Base-by-base conservation (phyloP, 2,113 vertebrate species). In the Esox niger region DNA sequence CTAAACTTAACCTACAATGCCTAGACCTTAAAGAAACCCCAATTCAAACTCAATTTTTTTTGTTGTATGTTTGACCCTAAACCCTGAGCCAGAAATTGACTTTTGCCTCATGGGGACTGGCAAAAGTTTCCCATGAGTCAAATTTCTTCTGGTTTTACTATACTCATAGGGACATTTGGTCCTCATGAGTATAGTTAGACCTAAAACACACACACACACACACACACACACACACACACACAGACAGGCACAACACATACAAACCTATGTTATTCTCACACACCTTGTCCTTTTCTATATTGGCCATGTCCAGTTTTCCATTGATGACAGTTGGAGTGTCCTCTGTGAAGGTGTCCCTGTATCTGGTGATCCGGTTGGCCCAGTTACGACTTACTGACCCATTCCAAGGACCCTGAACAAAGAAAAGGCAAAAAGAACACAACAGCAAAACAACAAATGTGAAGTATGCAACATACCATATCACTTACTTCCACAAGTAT, bases 301-400 rank as follows among this genome's bases (percentile, higher is more conserved):
- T 88, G 73, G 92, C 77, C 23, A 90, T 91, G 69, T 93, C 93
- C 61, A 92, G 78, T 59, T 91, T 88, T 52, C 94, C 95, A 30
- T 94, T 96, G 74, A 88, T 81, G 71, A 93, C 82, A 31, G 90
- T 62, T 2, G 92, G 74, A 17, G 89, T 88, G 65, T 94, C 93
- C 70, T 92, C 92, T 8, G 87, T 89, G 76, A 93, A 78, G 1
- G 87, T 70, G 62, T 94, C 92, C 77, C 91, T 89, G 0, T 93
- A 95, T 64, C 88, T 88, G 57, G 90, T 90, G 77, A 94, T 88
- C 85, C 89, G 91, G 82, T 91, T 94, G 69, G 92, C 87, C 94
- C 94, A 96, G 73, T 92, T 88, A 70, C 93, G 92, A 80, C 79
- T 93, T 33, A 90, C 82, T 2, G 92, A 91, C 78, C 93, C 94